Conservation (phyloP, 2,888 invertebrate species). For the Nephrotoma guestfalica region DNA sequence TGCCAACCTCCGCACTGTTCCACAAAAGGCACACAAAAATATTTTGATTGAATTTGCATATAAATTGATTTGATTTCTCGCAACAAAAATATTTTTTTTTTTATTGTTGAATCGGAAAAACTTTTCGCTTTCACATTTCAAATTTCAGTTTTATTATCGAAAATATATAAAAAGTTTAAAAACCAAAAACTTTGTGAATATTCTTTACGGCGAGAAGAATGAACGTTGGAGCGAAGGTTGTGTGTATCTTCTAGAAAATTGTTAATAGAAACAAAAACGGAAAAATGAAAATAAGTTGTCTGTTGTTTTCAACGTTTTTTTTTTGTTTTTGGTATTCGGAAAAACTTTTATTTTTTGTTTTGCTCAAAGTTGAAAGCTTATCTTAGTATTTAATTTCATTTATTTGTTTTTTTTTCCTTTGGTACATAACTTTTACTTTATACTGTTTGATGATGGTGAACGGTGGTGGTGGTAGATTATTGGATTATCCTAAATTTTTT, state of each 20-base stretch:
- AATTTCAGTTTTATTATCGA: neutral
- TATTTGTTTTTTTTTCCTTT: neutral
- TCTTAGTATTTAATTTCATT: neutral
- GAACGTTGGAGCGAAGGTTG: neutral
- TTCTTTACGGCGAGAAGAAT: neutral
- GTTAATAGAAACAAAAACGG: neutral
- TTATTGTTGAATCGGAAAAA: neutral
- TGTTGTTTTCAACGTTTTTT: neutral
- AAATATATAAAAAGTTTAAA: neutral
- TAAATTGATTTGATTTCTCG: neutral
- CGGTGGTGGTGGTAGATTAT: neutral
- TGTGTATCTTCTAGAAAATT: neutral
- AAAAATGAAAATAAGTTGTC: neutral
- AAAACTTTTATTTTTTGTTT: neutral
- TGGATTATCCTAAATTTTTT: neutral
- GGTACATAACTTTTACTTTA: neutral
- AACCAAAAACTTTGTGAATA: neutral
- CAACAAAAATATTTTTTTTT: neutral
- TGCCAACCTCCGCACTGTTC: neutral
- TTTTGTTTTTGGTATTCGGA: neutral
- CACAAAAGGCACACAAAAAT: neutral
- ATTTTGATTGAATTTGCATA: neutral
- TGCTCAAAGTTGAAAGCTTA: neutral
- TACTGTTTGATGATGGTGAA: neutral
- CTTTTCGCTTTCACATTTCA: neutral